A percentile compares a stretch with the other conserved stretches of the same genome.
phyloP scores from a whole-genome alignment of 2,113 vertebrate genomes.

The Phasianus colchicus region DNA sequence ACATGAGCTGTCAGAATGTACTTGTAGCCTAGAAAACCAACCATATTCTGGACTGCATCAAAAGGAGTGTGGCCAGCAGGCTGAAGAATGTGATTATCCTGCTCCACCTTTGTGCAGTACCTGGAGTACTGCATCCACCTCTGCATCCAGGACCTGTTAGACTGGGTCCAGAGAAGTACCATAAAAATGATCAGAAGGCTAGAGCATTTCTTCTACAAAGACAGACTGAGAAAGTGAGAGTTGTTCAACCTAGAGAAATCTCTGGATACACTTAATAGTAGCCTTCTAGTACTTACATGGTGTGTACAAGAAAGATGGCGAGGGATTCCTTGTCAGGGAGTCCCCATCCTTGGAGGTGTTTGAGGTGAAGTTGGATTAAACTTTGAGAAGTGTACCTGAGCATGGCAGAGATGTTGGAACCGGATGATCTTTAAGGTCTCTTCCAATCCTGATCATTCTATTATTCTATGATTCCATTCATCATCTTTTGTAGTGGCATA shows the following conservation, averaged over 20 bases:
- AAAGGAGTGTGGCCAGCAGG: neutral
- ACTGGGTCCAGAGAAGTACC: neutral
- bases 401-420: neutral
- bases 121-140: neutral
- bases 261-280: neutral
- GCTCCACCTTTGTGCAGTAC: too few species aligned
- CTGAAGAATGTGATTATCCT: neutral
- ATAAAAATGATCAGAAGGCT: neutral
- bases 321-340: neutral
- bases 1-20: neutral
- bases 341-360: neutral
- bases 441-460: neutral
- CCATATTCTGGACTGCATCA: neutral
- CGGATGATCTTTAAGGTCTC: neutral
- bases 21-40: neutral
- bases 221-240: neutral
- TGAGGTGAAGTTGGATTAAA: neutral
- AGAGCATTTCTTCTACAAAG: neutral
- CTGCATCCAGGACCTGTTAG: neutral
- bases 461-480: neutral
- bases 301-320: neutral
- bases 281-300: neutral
- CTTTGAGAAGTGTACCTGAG: neutral
- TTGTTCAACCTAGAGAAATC: neutral
- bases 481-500: neutral